Evolutionary conservation across 2,797 vertebrate genomes (phyloP), one percentile per base, ranked within the genome.

Genomic region (Rhinichthys osculus): DNA sequence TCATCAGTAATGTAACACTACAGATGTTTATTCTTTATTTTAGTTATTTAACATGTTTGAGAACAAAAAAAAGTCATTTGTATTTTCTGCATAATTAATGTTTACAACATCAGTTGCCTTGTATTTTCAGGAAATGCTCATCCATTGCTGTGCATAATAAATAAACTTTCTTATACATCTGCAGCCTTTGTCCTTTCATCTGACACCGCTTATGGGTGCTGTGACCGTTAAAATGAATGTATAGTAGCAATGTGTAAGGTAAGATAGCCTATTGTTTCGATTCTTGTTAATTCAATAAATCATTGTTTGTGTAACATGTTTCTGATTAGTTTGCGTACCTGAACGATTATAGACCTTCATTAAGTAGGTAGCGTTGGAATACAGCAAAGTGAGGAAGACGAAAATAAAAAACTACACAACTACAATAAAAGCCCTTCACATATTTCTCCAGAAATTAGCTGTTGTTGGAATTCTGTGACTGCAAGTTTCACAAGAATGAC

Each of bases 31-130:
- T 27, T 40, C 8, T 80, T 74, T 27, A 2, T 27, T 42, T 7
- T 1, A 69, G 52, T 81, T 17, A 35, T n/a, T 33, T 21, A 3
- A 70, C 72, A 23, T 50, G 5, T 27, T 27, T 64, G n/a, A 64
- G 59, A 64, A 27, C 13, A 30, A 64, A n/a, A 42, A 42, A 71
- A 47, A 35, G 19, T 23, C 0, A 59, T 59, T 72, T 42, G 23
- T 72, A 33, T 72, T 72, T 9, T 19, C 27, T 83, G 40, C 70
- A 50, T 78, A 52, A 50, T 77, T 67, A 67, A 80, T 57, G 50
- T 87, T 81, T 87, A 78, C 76, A 42, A 30, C 42, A 40, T 47
- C 14, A 54, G 19, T 13, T 79, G 62, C 69, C 38, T 81, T 73
- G 44, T 85, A 66, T 62, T 62, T 78, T 71, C 76, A 23, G 27